A percentile compares a stretch with the other conserved stretches of the same genome.
These are phyloP conservation scores for Polydrusus cervinus DNA, from an alignment of 2,888 invertebrate genomes.

Conservation along the genomic window DNA sequence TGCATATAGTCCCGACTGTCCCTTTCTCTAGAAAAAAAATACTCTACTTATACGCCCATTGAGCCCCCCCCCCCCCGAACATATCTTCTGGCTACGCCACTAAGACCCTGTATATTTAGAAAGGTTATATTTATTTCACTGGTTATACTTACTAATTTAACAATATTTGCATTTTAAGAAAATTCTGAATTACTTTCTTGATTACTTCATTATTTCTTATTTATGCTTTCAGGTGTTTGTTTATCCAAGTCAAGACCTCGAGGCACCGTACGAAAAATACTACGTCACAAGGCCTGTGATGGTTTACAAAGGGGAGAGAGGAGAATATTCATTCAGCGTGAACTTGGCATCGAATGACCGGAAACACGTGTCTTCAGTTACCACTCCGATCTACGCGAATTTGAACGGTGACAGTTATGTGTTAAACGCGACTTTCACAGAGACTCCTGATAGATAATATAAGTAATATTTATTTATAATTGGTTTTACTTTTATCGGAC, in stretches of 20 bases:
- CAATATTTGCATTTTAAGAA: too few relatives aligned
- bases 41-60: too few relatives aligned
- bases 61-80: too few relatives aligned
- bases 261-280: conserved; percentile 59
- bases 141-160: too few relatives aligned
- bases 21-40: too few relatives aligned
- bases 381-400: conserved; percentile 62
- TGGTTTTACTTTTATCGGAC: not conserved
- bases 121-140: too few relatives aligned
- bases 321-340: conserved; percentile 63
- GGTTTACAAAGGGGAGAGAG: conserved; percentile 62
- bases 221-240: conserved; percentile 60
- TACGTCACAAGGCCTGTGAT: conserved; percentile 63
- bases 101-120: too few relatives aligned
- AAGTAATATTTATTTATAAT: not conserved
- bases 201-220: not conserved
- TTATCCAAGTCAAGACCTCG: conserved; percentile 58
- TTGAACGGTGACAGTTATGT: conserved; percentile 58
- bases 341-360: conserved; percentile 62
- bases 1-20: too few relatives aligned
- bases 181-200: not conserved
- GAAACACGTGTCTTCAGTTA: conserved; percentile 60
- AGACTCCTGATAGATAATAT: conserved; percentile 48
- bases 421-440: conserved; percentile 54
- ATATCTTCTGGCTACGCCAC: too few relatives aligned